Evolutionary conservation across 2,888 invertebrate species (phyloP), one percentile per base, ranked within the genome.

Genomic region (Trisateles emortualis): DNA sequence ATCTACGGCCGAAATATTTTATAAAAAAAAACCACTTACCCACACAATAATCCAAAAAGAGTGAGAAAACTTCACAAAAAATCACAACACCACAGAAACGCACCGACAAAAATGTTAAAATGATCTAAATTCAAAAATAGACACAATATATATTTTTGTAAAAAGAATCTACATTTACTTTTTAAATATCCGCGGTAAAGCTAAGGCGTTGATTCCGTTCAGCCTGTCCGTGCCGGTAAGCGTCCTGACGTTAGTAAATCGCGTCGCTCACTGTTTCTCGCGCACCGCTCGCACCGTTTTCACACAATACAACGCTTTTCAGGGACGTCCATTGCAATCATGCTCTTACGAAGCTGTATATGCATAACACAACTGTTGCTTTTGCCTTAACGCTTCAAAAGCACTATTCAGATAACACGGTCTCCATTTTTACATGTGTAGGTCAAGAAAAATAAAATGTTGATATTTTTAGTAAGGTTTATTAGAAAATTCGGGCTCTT

Each of bases 191-290:
- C 79, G 78, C 81, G 75, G 56, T 53, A 57, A 48, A 47, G 48
- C 72, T 56, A 68, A 74, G 59, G 56, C 64, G 47, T 56, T 49
- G 64, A 49, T 54, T 55, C 44, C 32, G 42, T 52, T 47, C 62
- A 51, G 59, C 63, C 54, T 22, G 50, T 48, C 47, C 50, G 59
- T 53, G 43, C 32, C 50, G 51, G 62, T 48, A 77, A 71, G 78
- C 88, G 87, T 83, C 83, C 78, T 75, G 68, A 66, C 86, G 64
- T 70, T 71, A 70, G 76, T 82, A 73, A 67, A 76, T 75, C 86
- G 80, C 83, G 84, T 56, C 78, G 80, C 75, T 74, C 67, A 87
- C 87, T 87, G 86, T 51, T 71, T 68, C 69, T 59, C 72, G 74
- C 76, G 72, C 74, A 64, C 64, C 67, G 57, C 70, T 64, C 73